Percentiles rank a stretch among this genome's conserved stretches.
These are phyloP conservation scores for Dryobates pubescens DNA, from an alignment of 2,797 vertebrate genomes.

Conservation along the genomic window DNA sequence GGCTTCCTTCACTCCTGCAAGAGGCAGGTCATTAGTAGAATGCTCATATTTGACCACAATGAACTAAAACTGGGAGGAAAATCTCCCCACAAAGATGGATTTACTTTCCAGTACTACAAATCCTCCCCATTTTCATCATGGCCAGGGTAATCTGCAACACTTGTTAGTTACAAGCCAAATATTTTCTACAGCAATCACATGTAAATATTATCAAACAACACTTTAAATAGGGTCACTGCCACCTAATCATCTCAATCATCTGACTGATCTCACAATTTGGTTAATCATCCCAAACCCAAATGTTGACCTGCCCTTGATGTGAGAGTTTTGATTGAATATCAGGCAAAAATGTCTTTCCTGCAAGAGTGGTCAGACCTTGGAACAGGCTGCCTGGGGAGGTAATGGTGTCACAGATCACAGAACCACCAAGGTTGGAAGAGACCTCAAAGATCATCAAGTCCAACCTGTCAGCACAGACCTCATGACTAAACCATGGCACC, in stretches of 20 bases:
- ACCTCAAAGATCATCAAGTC: too few species aligned
- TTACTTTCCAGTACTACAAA: background rate
- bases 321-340: background rate
- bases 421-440: too few species aligned
- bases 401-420: too few species aligned
- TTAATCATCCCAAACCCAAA: background rate
- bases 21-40: background rate
- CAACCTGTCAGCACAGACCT: too few species aligned
- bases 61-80: background rate
- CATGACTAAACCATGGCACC: too few species aligned
- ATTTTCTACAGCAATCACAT: background rate
- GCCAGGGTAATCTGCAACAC: too few species aligned
- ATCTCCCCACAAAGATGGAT: background rate
- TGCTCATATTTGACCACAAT: background rate
- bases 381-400: too few species aligned
- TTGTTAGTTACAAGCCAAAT: background rate
- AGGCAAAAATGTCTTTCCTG: too few species aligned
- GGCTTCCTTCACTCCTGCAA: background rate
- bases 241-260: too few species aligned
- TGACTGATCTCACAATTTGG: too few species aligned
- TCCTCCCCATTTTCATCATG: background rate
- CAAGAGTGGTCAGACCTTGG: too few species aligned
- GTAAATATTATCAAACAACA: background rate
- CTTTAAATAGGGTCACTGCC: background rate
- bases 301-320: background rate